A percentile compares a stretch with the other conserved stretches of the same genome.
phyloP scores from a whole-genome alignment of 2,888 invertebrate species.

The Gortyna flavago region DNA sequence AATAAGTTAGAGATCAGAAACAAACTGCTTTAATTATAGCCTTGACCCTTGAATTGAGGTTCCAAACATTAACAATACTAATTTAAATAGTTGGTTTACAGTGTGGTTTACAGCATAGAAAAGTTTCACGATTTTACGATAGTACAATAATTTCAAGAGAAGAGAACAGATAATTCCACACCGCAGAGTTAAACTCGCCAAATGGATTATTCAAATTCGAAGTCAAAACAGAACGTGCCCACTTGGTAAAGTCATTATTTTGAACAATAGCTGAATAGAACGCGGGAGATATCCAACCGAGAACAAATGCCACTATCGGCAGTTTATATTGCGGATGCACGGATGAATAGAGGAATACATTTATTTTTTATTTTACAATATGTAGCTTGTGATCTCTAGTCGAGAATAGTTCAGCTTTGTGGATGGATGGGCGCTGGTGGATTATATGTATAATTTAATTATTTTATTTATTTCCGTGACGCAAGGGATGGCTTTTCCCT shows the following conservation, averaged over 20 bases:
- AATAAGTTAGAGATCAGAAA: neutral
- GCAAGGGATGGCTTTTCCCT: no score
- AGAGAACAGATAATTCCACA: neutral
- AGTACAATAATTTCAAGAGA: neutral
- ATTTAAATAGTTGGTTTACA: neutral
- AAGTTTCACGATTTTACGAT: neutral
- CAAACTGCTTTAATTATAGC: neutral
- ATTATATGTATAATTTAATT: neutral
- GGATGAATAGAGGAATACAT: constrained; percentile 18
- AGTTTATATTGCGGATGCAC: constrained; percentile 29
- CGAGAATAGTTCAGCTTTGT: neutral
- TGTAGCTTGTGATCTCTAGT: constrained; percentile 1
- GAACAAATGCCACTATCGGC: constrained; percentile 23
- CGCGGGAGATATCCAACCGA: constrained; percentile 24
- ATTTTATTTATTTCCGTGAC: neutral
- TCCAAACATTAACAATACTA: neutral
- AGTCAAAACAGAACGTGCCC: constrained; percentile 24
- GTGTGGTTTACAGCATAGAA: neutral
- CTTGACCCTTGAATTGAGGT: neutral
- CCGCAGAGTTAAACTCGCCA: neutral
- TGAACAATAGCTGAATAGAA: constrained; percentile 42
- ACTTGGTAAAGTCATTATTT: constrained; percentile 43
- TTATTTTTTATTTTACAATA: constrained; percentile 39
- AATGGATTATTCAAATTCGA: constrained; percentile 1
- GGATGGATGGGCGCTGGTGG: neutral